Base-by-base conservation (phyloP, 2,888 invertebrate genomes). In the Sinohyriopsis cumingii region DNA sequence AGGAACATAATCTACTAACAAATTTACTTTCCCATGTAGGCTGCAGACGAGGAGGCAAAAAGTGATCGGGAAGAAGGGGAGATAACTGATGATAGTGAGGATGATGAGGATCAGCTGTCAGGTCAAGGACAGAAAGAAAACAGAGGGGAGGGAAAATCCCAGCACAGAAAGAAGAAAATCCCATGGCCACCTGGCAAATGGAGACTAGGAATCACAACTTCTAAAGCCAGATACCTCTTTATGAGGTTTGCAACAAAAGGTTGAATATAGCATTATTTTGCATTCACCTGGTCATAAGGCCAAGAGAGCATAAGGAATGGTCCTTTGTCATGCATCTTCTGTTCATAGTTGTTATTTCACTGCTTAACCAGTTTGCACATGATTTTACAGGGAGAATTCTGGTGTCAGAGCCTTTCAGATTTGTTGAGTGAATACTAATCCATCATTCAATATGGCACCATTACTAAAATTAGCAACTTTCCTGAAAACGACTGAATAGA, bases 241-340 rank as follows among this genome's bases (percentile, higher is more conserved):
- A 90, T 96, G 84, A 91, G 95, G 76, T 95, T 94, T 91, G 94
- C 95, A 53, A 94, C 93, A 71, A 93, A 92, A 89, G 92, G 93
- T 82, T 45, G 15, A 45, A 15, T 15, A 45, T 68, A 22, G 76
- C n/a, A 61, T 55, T 15, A 68, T 12, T 56, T 63, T 25, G 45
- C 5, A 12, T 7, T 67, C 28, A 20, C 33, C 20, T 22, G 22
- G 15, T 15, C 5, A 12, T 45, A 45, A 15, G 45, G 12, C 45
- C 45, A 19, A 22, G 24, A 20, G 22, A 2, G 9, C 18, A 12
- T 57, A 57, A 12, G 22, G 57, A 57, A 57, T 22, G 57, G 57
- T 57, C 57, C 20, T 57, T n/a, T n/a, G 57, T 57, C 57, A 22
- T 12, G 57, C 24, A 57, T 57, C 20, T 22, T 22, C 57, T 57